Percentiles rank a stretch among this genome's conserved stretches.
These are phyloP conservation scores for Macrophya alboannulata DNA, from an alignment of 2,888 invertebrate genomes.

Conservation along the genomic window DNA sequence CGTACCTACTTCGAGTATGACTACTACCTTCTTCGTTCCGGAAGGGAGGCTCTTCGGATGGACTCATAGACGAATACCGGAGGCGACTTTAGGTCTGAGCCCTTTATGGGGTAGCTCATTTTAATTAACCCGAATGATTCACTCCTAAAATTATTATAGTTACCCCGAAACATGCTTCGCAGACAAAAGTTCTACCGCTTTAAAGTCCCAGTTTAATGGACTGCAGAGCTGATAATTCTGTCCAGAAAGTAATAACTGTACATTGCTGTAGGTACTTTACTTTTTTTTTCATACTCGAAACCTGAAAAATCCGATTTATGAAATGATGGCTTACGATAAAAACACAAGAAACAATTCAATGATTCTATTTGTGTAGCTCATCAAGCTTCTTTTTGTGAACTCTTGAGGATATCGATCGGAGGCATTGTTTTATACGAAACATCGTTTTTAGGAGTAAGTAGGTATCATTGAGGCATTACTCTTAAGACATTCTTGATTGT, in stretches of 20 bases:
- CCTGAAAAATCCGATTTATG: not conserved
- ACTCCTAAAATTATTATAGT: slow-evolving; percentile 29
- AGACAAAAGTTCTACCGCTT: not conserved
- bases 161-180: slow-evolving; percentile 25
- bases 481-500: slow-evolving; percentile 20
- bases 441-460: not conserved
- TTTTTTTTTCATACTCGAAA: not conserved
- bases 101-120: slow-evolving; percentile 19
- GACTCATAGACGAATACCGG: slow-evolving; percentile 43
- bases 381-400: not conserved
- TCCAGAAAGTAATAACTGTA: not conserved
- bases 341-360: not conserved
- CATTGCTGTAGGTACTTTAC: not conserved
- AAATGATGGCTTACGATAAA: not conserved
- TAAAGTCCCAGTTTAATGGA: not conserved
- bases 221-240: slow-evolving; percentile 12
- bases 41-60: not conserved
- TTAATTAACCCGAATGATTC: slow-evolving; percentile 48
- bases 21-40: slow-evolving; percentile 19
- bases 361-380: not conserved
- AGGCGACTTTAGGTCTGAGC: slow-evolving; percentile 3
- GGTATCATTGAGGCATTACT: slow-evolving; percentile 18
- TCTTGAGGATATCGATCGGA: not conserved
- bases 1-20: slow-evolving; percentile 12
- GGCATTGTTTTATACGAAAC: not conserved